These are phyloP conservation scores for Delphinapterus leucas DNA, from an alignment of 2,113 vertebrate genomes.

Conservation along the genomic window DNA sequence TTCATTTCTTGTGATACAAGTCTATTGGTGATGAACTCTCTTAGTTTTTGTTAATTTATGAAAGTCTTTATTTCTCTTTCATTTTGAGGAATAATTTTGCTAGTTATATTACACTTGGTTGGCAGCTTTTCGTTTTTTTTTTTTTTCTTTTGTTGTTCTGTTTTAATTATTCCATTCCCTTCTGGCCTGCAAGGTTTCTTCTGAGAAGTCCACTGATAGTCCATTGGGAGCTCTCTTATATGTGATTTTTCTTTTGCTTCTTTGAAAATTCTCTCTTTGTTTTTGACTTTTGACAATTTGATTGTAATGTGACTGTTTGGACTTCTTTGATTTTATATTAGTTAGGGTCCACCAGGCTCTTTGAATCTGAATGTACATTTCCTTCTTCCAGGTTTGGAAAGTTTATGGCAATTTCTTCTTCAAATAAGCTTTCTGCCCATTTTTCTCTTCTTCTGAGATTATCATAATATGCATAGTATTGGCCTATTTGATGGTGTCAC, in stretches of 20 bases:
- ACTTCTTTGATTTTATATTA: background rate
- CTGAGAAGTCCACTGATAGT: background rate
- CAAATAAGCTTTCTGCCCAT: background rate
- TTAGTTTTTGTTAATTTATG: background rate
- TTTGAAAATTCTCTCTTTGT: no score
- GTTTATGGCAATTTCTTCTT: background rate
- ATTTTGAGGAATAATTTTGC: background rate
- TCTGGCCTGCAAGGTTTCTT: background rate
- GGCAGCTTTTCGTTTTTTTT: background rate
- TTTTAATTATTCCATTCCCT: background rate
- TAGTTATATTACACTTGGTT: background rate
- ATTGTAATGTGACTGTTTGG: background rate
- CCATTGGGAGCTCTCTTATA: no score
- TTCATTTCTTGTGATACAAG: background rate
- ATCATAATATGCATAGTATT: background rate
- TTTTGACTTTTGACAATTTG: no score
- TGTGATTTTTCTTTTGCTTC: no score
- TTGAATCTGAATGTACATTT: background rate
- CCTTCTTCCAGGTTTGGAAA: background rate
- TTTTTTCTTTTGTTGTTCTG: background rate
- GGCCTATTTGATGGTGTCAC: background rate
- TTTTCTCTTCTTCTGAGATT: background rate
- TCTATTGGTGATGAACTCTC: background rate
- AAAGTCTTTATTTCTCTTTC: background rate
- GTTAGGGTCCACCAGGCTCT: background rate